phyloP scores from a whole-genome alignment of 2,797 vertebrate genomes.

The Danio kyathit region DNA sequence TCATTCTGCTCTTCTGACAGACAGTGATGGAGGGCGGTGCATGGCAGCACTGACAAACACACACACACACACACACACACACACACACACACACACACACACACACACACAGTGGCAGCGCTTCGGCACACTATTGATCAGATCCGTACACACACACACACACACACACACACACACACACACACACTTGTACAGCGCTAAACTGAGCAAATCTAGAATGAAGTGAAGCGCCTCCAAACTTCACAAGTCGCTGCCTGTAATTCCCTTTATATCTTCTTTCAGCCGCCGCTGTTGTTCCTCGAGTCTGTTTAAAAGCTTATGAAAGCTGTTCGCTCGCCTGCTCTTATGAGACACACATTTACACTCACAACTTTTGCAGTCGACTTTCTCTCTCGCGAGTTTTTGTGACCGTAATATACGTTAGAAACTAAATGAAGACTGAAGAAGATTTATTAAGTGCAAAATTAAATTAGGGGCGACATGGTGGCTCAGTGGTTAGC shows the following conservation, averaged over 20 bases:
- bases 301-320: constrained; percentile 21
- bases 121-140: constrained; percentile 56
- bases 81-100: constrained; percentile 37
- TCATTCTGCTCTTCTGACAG: constrained; percentile 87
- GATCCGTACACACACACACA: not conserved
- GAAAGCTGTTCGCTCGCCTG: not conserved
- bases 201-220: constrained; percentile 28
- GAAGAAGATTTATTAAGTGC: too few species aligned
- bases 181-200: too few species aligned
- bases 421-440: too few species aligned
- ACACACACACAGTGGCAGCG: constrained; percentile 58
- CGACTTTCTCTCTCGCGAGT: too few species aligned
- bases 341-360: constrained; percentile 3
- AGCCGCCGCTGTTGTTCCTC: not conserved
- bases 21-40: too few species aligned
- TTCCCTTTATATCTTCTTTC: constrained; percentile 32
- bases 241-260: constrained; percentile 45
- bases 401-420: too few species aligned
- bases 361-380: too few species aligned
- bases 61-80: constrained; percentile 80
- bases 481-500: too few species aligned
- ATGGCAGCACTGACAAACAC: too few species aligned
- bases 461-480: too few species aligned
- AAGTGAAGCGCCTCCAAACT: constrained; percentile 36
- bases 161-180: too few species aligned